Evolutionary conservation across 2,797 vertebrate genomes (phyloP).

Genomic region (Acanthopagrus latus): DNA sequence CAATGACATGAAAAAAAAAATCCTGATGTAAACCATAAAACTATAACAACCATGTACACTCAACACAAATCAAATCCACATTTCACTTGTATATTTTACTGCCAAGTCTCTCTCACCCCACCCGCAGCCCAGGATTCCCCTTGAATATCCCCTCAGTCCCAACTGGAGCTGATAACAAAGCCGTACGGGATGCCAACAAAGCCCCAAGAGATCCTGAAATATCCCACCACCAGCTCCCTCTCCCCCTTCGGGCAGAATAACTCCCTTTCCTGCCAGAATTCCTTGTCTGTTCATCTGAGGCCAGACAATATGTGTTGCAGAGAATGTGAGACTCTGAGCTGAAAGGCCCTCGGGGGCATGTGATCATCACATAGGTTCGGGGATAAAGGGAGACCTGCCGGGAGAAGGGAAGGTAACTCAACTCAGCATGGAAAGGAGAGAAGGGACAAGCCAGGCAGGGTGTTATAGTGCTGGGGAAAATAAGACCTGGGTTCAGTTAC

Average conservation of each 20-base stretch:
- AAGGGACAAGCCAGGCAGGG: slow-evolving; percentile 41
- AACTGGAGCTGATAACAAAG: slow-evolving; percentile 74
- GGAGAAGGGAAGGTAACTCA: slow-evolving; percentile 66
- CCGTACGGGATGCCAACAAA: slow-evolving; percentile 72
- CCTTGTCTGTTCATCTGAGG: slow-evolving; percentile 75
- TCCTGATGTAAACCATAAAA: slow-evolving; percentile 37
- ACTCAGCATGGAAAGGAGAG: slow-evolving; percentile 53
- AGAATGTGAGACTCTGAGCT: slow-evolving; percentile 71
- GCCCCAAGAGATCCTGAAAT: slow-evolving; percentile 73
- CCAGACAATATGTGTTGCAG: slow-evolving; percentile 73
- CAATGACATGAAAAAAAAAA: slow-evolving; percentile 12
- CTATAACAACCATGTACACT: slow-evolving; percentile 11
- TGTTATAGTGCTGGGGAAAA: slow-evolving; percentile 47
- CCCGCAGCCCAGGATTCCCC: slow-evolving; percentile 62
- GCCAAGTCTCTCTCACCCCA: slow-evolving; percentile 41
- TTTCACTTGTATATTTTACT: slow-evolving; percentile 51
- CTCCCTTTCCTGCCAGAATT: slow-evolving; percentile 69
- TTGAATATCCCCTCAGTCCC: slow-evolving; percentile 66
- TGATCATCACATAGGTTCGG: slow-evolving; percentile 60
- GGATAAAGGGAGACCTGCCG: slow-evolving; percentile 52
- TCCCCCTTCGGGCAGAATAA: slow-evolving; percentile 62
- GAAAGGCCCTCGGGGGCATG: slow-evolving; percentile 72
- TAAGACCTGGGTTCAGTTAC: slow-evolving; percentile 53
- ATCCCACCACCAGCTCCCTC: slow-evolving; percentile 64
- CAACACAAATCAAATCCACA: slow-evolving; percentile 63